Evolutionary conservation across 2,797 vertebrate species (phyloP).

Genomic region (Spondyliosoma cantharus): DNA sequence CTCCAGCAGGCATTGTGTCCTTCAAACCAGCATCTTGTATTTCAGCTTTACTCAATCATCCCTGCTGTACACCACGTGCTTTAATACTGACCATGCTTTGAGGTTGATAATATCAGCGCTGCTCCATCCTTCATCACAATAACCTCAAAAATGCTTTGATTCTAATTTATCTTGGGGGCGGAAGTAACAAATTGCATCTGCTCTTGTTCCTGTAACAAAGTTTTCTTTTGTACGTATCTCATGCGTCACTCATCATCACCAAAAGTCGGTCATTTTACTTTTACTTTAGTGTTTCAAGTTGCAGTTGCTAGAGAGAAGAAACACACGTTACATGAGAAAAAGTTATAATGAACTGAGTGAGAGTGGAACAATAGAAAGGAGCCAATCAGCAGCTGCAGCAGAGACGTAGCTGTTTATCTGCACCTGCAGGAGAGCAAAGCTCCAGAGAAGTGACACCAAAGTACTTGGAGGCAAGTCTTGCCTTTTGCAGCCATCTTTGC

Average conservation of each 20-base stretch:
- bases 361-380: not conserved
- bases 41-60: constrained; percentile 58
- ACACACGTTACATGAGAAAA: not conserved
- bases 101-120: constrained; percentile 42
- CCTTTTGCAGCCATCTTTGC: too few species aligned
- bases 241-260: too few species aligned
- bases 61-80: constrained; percentile 26
- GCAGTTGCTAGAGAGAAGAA: not conserved
- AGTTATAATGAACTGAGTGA: not conserved
- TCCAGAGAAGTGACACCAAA: not conserved
- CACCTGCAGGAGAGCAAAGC: not conserved
- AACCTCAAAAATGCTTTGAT: constrained; percentile 33
- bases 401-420: not conserved
- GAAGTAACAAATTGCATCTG: not conserved
- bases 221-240: not conserved
- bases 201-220: not conserved
- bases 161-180: constrained; percentile 44
- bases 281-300: not conserved
- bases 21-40: constrained; percentile 65
- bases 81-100: constrained; percentile 49
- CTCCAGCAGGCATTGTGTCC: constrained; percentile 68
- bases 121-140: constrained; percentile 27
- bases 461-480: too few species aligned
- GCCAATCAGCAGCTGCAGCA: not conserved
- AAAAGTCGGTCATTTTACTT: not conserved